phyloP scores from a whole-genome alignment of 1,140 invertebrate genomes.

The Drosophila bifasciata region DNA sequence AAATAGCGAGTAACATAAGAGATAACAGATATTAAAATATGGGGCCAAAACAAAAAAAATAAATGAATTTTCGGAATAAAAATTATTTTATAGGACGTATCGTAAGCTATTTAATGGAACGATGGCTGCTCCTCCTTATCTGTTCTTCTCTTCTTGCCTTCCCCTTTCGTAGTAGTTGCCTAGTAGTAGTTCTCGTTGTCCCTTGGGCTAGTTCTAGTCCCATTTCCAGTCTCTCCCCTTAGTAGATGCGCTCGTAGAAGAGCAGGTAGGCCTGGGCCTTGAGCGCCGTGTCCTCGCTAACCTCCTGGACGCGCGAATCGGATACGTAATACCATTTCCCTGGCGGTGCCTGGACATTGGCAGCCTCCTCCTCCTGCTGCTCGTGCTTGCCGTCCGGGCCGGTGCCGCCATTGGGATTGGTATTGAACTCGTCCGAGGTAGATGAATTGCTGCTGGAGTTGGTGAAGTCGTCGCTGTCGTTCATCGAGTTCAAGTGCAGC shows the following conservation, averaged over 20 bases:
- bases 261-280: constrained; percentile 96
- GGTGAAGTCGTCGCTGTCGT: constrained; percentile 85
- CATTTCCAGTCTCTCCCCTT: constrained; percentile 44
- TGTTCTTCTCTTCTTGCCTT: not conserved
- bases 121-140: constrained; percentile 2
- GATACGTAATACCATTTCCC: constrained; percentile 97
- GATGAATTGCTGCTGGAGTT: constrained; percentile 85
- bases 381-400: constrained; percentile 46
- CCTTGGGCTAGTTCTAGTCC: not conserved
- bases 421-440: constrained; percentile 63
- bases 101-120: constrained; percentile 24
- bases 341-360: constrained; percentile 86
- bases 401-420: constrained; percentile 43
- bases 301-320: constrained; percentile 93
- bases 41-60: not conserved
- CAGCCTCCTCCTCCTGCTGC: constrained; percentile 54
- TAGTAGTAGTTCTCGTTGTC: too few relatives aligned
- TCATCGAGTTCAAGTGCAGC: constrained; percentile 68
- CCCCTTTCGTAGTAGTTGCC: not conserved
- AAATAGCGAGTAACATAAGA: too few relatives aligned
- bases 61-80: constrained; percentile 11
- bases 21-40: too few relatives aligned
- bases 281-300: constrained; percentile 92
- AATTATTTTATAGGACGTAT: constrained; percentile 4
- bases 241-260: constrained; percentile 96